These are phyloP conservation scores for Leuctra nigra DNA, from an alignment of 2,888 invertebrate species.

Conservation along the genomic window DNA sequence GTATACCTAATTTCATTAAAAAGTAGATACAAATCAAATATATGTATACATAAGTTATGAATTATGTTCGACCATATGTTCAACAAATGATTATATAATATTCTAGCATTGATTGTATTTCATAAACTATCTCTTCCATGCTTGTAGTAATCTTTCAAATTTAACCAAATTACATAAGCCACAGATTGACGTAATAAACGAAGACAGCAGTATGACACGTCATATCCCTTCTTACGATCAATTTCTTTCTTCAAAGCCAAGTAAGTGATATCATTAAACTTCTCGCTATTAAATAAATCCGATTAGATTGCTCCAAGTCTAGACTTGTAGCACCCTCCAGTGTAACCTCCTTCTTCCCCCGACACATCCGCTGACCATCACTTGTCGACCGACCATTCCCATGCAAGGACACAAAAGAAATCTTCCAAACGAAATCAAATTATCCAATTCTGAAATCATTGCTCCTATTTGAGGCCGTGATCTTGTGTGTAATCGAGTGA, in stretches of 20 bases:
- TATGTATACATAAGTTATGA: no score
- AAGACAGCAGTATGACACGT: no score
- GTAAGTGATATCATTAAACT: neutral
- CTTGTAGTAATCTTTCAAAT: no score
- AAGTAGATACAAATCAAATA: no score
- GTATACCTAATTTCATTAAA: no score
- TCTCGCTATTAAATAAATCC: neutral
- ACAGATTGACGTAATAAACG: no score
- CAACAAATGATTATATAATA: no score
- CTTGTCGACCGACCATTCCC: neutral
- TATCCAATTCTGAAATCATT: conserved; percentile 27
- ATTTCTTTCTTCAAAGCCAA: neutral
- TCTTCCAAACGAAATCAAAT: conserved; percentile 24
- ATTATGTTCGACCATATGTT: no score
- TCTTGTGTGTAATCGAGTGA: conserved; percentile 26
- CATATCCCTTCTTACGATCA: neutral
- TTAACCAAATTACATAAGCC: no score
- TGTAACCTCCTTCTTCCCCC: neutral
- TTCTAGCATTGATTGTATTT: no score
- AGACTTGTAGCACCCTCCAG: neutral
- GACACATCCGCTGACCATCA: neutral
- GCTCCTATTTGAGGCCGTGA: neutral
- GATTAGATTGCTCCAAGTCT: neutral
- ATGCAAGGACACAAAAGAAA: conserved; percentile 12
- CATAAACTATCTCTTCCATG: no score